These are phyloP conservation scores for Equus przewalskii DNA, from an alignment of 2,113 vertebrate species.

Conservation along the genomic window DNA sequence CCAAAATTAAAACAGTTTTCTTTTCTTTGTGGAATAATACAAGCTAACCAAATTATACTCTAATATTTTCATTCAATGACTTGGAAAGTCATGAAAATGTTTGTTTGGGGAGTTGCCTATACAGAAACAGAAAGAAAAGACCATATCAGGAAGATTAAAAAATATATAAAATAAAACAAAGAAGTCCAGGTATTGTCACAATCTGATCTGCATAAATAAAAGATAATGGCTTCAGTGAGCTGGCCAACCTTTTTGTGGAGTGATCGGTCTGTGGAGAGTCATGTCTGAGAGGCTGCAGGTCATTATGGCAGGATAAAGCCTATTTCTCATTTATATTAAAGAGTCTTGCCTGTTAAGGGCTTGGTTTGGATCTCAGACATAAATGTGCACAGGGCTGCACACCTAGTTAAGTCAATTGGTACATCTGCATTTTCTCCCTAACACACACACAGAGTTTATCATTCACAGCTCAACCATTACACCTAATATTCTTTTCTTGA, in stretches of 20 bases:
- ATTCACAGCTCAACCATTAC: slow-evolving; percentile 61
- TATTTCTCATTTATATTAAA: slow-evolving; percentile 86
- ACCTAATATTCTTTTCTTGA: slow-evolving; percentile 56
- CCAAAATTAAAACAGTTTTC: slow-evolving; percentile 82
- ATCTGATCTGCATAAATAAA: slow-evolving; percentile 85
- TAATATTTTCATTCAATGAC: slow-evolving; percentile 79
- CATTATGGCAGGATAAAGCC: slow-evolving; percentile 81
- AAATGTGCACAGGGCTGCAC: slow-evolving; percentile 63
- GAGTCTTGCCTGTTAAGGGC: slow-evolving; percentile 82
- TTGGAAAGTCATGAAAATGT: slow-evolving; percentile 78
- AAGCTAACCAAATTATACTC: slow-evolving; percentile 79
- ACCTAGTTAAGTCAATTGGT: slow-evolving; percentile 84
- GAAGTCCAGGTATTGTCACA: slow-evolving; percentile 78
- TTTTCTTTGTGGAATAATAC: slow-evolving; percentile 77
- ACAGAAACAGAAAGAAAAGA: slow-evolving; percentile 71
- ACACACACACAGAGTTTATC: slow-evolving; percentile 72
- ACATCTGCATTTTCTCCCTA: slow-evolving; percentile 67
- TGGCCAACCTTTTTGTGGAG: slow-evolving; percentile 74
- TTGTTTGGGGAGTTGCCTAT: slow-evolving; percentile 75
- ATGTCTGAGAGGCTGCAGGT: slow-evolving; percentile 80
- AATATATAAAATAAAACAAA: slow-evolving; percentile 66
- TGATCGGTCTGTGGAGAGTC: slow-evolving; percentile 82
- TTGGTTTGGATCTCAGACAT: slow-evolving; percentile 81
- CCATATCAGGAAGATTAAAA: slow-evolving; percentile 50
- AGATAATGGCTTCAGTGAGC: slow-evolving; percentile 78